Evolutionary conservation across 2,113 vertebrate species (phyloP), one percentile per base, ranked within the genome.

Genomic region (Leptosomus discolor): DNA sequence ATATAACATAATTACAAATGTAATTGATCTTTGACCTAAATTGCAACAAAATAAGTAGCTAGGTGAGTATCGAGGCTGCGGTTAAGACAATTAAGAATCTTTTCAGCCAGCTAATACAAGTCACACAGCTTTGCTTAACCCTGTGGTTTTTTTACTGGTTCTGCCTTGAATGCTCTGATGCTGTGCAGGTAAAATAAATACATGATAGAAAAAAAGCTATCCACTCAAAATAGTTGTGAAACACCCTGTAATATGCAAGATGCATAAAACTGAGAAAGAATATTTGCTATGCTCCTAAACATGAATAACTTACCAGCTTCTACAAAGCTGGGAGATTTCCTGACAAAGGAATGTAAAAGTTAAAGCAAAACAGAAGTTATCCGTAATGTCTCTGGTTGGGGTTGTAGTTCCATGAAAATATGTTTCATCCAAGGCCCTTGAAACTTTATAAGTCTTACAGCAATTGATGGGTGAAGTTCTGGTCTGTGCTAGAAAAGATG

Each of bases 11-110:
- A 98, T 98, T 97, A 97, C 46, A 96, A 96, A 70, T 24, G 32
- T 88, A 97, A 96, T 96, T 98, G 92, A 93, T 97, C 96, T 97
- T 97, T 97, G 96, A 97, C 97, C 92, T 56, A 96, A 97, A 89
- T 91, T 39, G 97, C 88, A 91, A 94, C 73, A 96, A 97, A 97
- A 94, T 94, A 95, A 95, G 80, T 91, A 15, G 10, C 23, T 95
- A 94, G 92, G 56, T 90, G 86, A 94, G 29, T 82, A 70, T 18
- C 92, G 90, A 97, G 77, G 87, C 93, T 97, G 81, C 48, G 82
- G 64, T 86, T 92, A 95, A 96, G 89, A 96, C 88, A 86, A 32
- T 27, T 60, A 54, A 63, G 46, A 64, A 60, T 69, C 29, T 92
- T 58, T 84, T 91, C 71, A 51, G 30, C 29, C 76, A 65, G 20